phyloP scores from a whole-genome alignment of 2,113 vertebrate species.

The Zonotrichia leucophrys region DNA sequence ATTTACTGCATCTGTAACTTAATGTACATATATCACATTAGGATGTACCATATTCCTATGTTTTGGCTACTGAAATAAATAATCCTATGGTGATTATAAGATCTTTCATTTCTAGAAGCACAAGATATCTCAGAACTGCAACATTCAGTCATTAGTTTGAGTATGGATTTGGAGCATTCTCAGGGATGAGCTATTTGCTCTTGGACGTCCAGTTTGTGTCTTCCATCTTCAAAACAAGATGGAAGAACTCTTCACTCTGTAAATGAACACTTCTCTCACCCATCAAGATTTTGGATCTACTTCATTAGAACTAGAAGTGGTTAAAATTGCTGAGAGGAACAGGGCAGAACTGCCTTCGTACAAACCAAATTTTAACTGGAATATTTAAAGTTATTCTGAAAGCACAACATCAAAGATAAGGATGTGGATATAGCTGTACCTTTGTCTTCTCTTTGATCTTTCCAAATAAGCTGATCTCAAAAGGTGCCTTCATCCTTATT shows the following conservation, averaged over 20 bases:
- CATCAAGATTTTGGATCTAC: neutral
- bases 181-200: rapidly evolving
- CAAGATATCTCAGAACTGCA: neutral
- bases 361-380: neutral
- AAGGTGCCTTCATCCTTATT: neutral
- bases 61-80: neutral
- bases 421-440: neutral
- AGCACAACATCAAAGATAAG: neutral
- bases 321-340: neutral
- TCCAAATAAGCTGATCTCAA: neutral
- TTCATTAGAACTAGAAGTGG: neutral
- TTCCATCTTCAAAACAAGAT: neutral
- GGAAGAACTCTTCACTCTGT: rapidly evolving
- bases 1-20: neutral
- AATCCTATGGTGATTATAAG: neutral
- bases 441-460: neutral
- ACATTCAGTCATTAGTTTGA: neutral
- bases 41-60: neutral
- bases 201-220: neutral
- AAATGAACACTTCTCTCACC: neutral
- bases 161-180: neutral
- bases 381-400: neutral
- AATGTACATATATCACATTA: neutral
- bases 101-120: neutral
- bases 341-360: neutral